Percentiles rank a stretch among this genome's conserved stretches.
These are phyloP conservation scores for Catocala sponsa DNA, from an alignment of 2,888 invertebrate species.

Conservation along the genomic window DNA sequence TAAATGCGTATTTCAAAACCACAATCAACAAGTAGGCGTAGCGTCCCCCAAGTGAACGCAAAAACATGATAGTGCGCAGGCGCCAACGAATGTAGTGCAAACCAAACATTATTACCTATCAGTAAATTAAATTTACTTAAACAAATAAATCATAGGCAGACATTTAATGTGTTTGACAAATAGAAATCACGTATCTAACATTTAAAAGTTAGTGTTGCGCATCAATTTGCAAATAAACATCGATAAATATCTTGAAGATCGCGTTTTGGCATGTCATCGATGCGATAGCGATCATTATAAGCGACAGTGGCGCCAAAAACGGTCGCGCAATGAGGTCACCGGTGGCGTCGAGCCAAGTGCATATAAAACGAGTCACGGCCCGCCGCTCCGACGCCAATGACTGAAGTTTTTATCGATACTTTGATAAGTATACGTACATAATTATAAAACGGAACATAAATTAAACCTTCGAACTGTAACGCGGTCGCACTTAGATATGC, in stretches of 20 bases:
- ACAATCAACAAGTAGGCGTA: constrained; percentile 12
- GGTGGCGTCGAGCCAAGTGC: constrained; percentile 82
- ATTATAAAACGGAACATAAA: constrained; percentile 50
- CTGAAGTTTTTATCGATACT: constrained; percentile 63
- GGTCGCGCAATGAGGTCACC: constrained; percentile 80
- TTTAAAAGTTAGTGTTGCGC: constrained; percentile 59
- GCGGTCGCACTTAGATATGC: constrained; percentile 31
- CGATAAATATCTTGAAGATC: constrained; percentile 65
- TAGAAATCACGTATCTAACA: constrained; percentile 36
- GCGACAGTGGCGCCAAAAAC: constrained; percentile 82
- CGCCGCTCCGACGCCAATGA: constrained; percentile 60
- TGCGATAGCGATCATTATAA: constrained; percentile 72
- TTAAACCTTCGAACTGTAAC: constrained; percentile 38
- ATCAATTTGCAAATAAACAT: constrained; percentile 61
- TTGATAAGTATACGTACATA: constrained; percentile 47
- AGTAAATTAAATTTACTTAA: constrained; percentile 31
- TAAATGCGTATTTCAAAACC: constrained; percentile 1
- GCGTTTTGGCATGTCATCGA: constrained; percentile 80
- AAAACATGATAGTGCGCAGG: constrained; percentile 17
- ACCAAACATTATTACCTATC: constrained; percentile 22
- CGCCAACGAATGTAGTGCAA: constrained; percentile 21
- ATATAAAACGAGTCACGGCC: constrained; percentile 67
- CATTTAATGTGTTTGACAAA: constrained; percentile 38
- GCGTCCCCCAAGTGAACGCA: constrained; percentile 3
- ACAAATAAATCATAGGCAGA: constrained; percentile 29